phyloP scores from a whole-genome alignment of 1,140 invertebrate genomes.

The Acyrthosiphon pisum region DNA sequence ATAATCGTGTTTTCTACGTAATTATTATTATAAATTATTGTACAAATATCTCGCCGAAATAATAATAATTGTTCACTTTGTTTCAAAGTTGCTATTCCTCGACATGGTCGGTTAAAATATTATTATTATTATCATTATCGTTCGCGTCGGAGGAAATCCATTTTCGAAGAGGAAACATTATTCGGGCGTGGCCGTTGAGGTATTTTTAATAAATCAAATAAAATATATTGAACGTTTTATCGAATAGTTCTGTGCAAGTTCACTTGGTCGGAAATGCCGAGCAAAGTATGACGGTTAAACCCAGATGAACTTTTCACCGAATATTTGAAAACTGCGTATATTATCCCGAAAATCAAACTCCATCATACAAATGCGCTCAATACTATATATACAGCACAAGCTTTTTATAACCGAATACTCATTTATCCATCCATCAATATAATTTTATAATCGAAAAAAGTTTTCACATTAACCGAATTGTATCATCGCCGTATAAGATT shows the following conservation, averaged over 20 bases:
- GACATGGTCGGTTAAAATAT: neutral
- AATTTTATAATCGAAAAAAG: slow-evolving; percentile 19
- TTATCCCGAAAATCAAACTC: neutral
- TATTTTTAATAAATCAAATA: slow-evolving; percentile 47
- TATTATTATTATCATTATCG: neutral
- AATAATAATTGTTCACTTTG: neutral
- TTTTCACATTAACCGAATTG: neutral
- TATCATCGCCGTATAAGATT: neutral
- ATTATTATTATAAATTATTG: neutral
- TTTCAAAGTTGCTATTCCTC: neutral
- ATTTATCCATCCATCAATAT: neutral
- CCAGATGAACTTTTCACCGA: slow-evolving; percentile 31
- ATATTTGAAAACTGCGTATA: slow-evolving; percentile 21
- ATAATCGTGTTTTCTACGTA: neutral
- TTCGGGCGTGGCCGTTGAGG: slow-evolving; percentile 27
- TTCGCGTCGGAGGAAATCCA: neutral
- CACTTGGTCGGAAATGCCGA: slow-evolving; percentile 17
- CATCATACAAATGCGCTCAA: neutral
- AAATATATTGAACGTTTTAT: slow-evolving; percentile 28
- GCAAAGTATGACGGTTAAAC: neutral
- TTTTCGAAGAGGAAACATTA: slow-evolving; percentile 28
- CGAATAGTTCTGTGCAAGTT: neutral
- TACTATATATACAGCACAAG: neutral
- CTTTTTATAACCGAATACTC: neutral
- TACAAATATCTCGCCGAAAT: neutral